Percentiles rank a stretch among this genome's conserved stretches.
Conservation (phyloP, 2,113 vertebrate genomes). For the Malurus alboscapulatus region DNA sequence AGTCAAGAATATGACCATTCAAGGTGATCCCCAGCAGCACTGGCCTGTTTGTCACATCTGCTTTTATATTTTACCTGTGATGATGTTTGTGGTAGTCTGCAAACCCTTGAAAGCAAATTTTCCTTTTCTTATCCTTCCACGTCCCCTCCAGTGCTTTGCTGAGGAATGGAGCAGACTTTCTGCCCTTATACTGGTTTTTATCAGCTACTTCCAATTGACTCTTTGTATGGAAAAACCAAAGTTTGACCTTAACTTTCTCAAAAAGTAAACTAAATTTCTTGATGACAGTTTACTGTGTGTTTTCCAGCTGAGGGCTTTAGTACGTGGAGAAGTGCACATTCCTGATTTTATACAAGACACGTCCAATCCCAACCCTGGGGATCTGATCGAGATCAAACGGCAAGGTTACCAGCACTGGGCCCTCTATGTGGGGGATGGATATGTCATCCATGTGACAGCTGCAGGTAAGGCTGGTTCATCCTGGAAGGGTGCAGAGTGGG, state of each 20-base stretch:
- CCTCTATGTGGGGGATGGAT: slow-evolving; percentile 89
- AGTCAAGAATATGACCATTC: neutral
- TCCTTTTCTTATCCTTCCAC: too few species aligned
- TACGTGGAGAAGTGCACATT: too few species aligned
- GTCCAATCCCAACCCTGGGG: neutral
- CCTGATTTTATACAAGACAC: too few species aligned
- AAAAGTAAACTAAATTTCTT: too few species aligned
- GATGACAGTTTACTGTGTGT: too few species aligned
- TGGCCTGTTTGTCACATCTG: neutral
- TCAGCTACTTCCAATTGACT: neutral
- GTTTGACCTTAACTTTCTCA: too few species aligned
- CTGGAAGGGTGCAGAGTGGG: rapidly evolving
- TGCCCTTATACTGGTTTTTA: neutral
- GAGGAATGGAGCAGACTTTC: neutral
- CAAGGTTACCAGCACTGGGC: slow-evolving; percentile 92
- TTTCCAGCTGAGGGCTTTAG: too few species aligned
- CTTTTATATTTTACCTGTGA: neutral
- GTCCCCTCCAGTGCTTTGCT: too few species aligned
- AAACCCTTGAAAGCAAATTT: neutral
- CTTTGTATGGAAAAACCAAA: neutral
- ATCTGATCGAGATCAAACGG: slow-evolving; percentile 92
- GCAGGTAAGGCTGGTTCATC: slow-evolving; percentile 75
- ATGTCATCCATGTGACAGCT: slow-evolving; percentile 88
- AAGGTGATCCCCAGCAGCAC: neutral
- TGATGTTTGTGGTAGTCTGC: neutral